Evolutionary conservation across 2,113 vertebrate species (phyloP).

Genomic region (Chlamydotis undulata): DNA sequence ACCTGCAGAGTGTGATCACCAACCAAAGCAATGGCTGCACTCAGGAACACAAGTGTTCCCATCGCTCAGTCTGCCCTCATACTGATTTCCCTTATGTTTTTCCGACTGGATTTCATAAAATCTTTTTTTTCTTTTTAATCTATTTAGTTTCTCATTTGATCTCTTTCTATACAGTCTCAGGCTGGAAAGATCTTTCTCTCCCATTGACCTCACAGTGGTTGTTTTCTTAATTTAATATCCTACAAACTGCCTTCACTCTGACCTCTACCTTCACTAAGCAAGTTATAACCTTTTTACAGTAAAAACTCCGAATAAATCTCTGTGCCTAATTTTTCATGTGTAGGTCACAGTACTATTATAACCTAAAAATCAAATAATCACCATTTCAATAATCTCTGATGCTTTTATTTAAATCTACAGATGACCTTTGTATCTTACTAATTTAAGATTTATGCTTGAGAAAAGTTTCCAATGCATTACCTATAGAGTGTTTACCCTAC

Average conservation of each 20-base stretch:
- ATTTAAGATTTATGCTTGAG: conserved; percentile 28
- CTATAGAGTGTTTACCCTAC: conserved; percentile 28
- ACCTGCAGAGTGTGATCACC: not conserved
- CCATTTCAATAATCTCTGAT: not conserved
- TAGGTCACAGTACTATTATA: not conserved
- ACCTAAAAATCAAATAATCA: conserved; percentile 5
- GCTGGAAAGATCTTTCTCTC: not conserved
- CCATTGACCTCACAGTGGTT: not conserved
- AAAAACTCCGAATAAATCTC: not conserved
- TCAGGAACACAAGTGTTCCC: not conserved
- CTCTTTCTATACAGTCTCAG: not conserved
- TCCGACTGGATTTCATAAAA: not conserved
- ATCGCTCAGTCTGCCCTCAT: not conserved
- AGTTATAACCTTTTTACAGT: not conserved
- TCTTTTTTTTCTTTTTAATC: not conserved
- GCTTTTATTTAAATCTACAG: conserved; percentile 10
- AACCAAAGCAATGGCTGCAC: not conserved
- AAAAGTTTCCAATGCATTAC: not conserved
- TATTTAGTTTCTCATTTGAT: not conserved
- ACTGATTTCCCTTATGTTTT: not conserved
- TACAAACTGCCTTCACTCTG: not conserved
- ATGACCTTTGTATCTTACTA: conserved; percentile 17
- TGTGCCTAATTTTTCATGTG: not conserved
- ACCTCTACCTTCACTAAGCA: not conserved
- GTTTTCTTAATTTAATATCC: conserved; percentile 25